Evolutionary conservation across 2,113 vertebrate species (phyloP).

Genomic region (Pontoporia blainvillei): DNA sequence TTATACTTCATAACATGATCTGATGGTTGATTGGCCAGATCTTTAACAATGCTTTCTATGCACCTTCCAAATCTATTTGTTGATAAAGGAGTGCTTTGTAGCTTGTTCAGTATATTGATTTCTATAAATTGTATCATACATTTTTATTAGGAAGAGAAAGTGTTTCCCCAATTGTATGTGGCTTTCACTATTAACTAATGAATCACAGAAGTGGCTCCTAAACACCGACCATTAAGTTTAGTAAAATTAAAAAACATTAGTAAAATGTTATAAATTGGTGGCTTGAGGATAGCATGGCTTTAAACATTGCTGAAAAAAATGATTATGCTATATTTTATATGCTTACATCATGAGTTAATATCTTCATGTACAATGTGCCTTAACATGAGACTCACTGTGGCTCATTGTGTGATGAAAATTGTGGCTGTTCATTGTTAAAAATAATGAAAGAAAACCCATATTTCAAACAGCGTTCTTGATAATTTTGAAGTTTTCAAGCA

Average conservation of each 20-base stretch:
- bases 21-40: background rate
- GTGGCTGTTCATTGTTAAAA: background rate
- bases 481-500: constrained; percentile 14
- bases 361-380: background rate
- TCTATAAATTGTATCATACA: background rate
- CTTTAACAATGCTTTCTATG: background rate
- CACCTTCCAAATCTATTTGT: background rate
- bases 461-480: constrained; percentile 9
- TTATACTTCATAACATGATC: background rate
- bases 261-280: background rate
- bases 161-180: background rate
- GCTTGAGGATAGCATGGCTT: background rate
- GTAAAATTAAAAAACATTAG: background rate
- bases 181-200: background rate
- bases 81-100: background rate
- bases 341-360: background rate
- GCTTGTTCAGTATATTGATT: background rate
- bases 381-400: background rate
- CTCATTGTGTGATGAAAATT: background rate
- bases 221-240: background rate
- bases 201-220: background rate
- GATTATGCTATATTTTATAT: background rate
- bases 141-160: background rate
- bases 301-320: background rate
- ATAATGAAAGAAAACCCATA: background rate